Conservation (phyloP, 2,113 vertebrate genomes). For the Menura novaehollandiae region DNA sequence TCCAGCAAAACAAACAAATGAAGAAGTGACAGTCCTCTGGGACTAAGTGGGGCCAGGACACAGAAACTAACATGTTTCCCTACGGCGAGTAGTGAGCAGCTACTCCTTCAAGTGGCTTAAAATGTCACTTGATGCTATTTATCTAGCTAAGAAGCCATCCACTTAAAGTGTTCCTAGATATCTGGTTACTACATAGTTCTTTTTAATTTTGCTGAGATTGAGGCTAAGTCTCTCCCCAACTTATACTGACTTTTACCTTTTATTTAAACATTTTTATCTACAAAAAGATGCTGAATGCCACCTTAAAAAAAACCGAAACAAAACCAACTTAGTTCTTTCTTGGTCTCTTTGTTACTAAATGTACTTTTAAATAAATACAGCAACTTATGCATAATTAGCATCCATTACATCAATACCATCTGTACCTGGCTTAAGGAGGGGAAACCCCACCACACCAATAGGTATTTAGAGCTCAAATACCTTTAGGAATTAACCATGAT, state of each 20-base stretch:
- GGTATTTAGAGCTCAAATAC: background rate
- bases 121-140: background rate
- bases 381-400: background rate
- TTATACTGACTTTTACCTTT: background rate
- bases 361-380: background rate
- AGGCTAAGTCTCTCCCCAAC: background rate
- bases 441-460: background rate
- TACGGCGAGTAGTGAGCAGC: background rate
- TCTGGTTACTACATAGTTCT: background rate
- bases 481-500: background rate
- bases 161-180: background rate
- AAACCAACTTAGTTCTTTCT: background rate
- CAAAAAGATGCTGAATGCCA: background rate
- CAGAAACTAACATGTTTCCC: background rate
- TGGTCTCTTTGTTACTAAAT: background rate
- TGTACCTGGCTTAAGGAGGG: background rate
- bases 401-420: background rate
- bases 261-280: background rate
- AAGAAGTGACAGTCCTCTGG: background rate
- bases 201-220: background rate
- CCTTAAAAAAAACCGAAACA: background rate
- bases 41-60: background rate
- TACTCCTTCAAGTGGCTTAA: background rate
- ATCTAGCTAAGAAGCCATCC: background rate
- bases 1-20: slow-evolving; percentile 31